phyloP scores from a whole-genome alignment of 2,113 vertebrate genomes.

The human (Homo sapiens) region GRCh38 chr13:109567501-109568000 shows the following conservation, averaged over 20 bases:
- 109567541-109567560: neutral
- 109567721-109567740: neutral
- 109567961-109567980: neutral
- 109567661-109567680: neutral
- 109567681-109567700: neutral
- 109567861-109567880: neutral
- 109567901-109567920: neutral
- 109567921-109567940: neutral
- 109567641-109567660: neutral
- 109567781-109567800: neutral
- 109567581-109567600: neutral
- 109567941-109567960: neutral
- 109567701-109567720: neutral
- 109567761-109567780: neutral
- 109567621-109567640: neutral
- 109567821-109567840: neutral
- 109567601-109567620: neutral
- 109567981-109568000: neutral
- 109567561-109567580: neutral
- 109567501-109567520: accelerated
- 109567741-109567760: neutral
- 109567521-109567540: neutral
- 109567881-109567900: neutral
- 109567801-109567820: neutral
- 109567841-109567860: neutral